phyloP scores from a whole-genome alignment of 64 coral and sea anemone species.

The Acropora tenuis region DNA sequence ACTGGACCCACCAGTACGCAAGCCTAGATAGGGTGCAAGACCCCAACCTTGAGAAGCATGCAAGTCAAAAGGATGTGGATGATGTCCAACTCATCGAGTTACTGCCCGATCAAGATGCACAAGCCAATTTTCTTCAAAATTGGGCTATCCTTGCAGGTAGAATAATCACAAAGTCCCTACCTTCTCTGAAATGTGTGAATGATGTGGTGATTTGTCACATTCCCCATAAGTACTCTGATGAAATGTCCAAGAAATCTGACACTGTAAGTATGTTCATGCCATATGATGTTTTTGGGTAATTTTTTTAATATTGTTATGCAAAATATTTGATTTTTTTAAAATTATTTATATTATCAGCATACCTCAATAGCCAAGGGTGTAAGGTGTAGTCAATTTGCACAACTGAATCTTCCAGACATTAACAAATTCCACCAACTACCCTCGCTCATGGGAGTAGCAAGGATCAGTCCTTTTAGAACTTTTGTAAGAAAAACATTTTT shows the following conservation, averaged over 20 bases:
- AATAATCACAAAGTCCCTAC: constrained; percentile 18
- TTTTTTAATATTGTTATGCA: too few relatives aligned
- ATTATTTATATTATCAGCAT: too few relatives aligned
- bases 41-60: not conserved
- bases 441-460: too few relatives aligned
- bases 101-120: constrained; percentile 31
- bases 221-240: constrained; percentile 6
- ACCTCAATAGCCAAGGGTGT: too few relatives aligned
- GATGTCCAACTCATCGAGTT: constrained; percentile 20
- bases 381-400: too few relatives aligned
- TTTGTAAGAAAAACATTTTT: too few relatives aligned
- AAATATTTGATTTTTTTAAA: too few relatives aligned
- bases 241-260: constrained; percentile 37
- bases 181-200: not conserved
- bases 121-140: not conserved
- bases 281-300: too few relatives aligned
- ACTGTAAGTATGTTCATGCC: not conserved
- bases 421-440: too few relatives aligned
- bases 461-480: too few relatives aligned
- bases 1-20: constrained; percentile 41
- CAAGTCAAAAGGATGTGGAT: not conserved
- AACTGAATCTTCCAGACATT: too few relatives aligned
- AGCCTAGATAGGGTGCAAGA: not conserved
- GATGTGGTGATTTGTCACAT: constrained; percentile 28
- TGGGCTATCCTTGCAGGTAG: constrained; percentile 40